Evolutionary conservation across 1,140 invertebrate species (phyloP).

Genomic region (Thalassaphorura encarpata): DNA sequence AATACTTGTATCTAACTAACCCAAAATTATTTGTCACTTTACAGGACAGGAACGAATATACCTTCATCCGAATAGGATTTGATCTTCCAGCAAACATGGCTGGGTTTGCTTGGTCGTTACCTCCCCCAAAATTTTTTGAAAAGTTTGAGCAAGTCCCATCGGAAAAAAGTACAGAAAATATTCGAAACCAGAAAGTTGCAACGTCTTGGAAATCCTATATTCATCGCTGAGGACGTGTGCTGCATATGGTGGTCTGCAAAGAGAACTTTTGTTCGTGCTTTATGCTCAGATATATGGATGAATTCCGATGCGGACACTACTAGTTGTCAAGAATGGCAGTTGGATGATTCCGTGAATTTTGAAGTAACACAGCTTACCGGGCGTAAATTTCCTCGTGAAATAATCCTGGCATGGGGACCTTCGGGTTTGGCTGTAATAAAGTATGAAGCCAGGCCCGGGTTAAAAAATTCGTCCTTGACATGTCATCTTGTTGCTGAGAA

Average conservation of each 20-base stretch:
- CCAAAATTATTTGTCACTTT: no score
- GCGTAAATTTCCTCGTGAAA: neutral
- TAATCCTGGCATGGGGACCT: neutral
- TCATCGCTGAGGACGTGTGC: neutral
- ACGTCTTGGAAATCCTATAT: neutral
- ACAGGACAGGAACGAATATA: no score
- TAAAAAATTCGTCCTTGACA: neutral
- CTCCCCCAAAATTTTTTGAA: neutral
- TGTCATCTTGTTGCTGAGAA: conserved; percentile 6
- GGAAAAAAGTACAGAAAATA: neutral
- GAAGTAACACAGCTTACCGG: neutral
- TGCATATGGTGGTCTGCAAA: neutral
- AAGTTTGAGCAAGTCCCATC: neutral
- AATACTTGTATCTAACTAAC: no score
- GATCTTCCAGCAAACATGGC: neutral
- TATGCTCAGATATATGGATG: neutral
- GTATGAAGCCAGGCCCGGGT: neutral
- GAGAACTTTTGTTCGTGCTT: neutral
- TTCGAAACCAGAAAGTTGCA: neutral
- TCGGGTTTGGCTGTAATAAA: neutral
- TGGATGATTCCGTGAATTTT: neutral
- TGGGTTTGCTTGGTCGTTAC: neutral
- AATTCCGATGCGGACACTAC: neutral
- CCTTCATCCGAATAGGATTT: no score
- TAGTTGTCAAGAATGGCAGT: neutral